Base-by-base conservation (phyloP, 2,113 vertebrate species). In the Microcebus tavaratra region DNA sequence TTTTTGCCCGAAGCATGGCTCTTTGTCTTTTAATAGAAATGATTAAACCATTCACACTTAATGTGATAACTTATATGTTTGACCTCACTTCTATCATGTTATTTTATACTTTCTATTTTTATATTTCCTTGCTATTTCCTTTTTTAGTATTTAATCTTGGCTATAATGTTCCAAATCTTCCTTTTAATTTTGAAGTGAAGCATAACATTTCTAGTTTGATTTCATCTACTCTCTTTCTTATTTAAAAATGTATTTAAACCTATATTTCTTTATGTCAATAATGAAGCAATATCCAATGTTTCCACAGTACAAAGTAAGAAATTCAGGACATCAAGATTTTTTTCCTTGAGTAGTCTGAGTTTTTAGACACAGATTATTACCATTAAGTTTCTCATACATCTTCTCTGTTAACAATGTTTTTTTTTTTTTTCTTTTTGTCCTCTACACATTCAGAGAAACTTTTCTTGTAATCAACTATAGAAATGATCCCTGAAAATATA, bases 11-110 rank as follows among this genome's bases (percentile, higher is more conserved):
- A 87, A 86, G 80, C 39, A 81, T 75, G 50, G 48, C 50, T 93
- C 61, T 95, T 89, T 86, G 8, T 96, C 70, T 97, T 96, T 94
- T 97, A 95, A 94, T 84, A 97, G 90, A 96, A 97, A 90, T 50
- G 31, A 96, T 96, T 87, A 88, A 96, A 75, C 48, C 72, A 90
- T 76, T 96, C 48, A 78, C 59, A 80, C 88, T 94, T 95, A 92
- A 70, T 95, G 76, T 96, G 91, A 90, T 82, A 96, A 50, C 18
- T 36, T 73, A 67, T 76, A 81, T 21, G n/a, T 65, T 90, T 95
- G 81, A 88, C 72, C 85, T 94, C 85, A 94, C 45, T 88, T 92
- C 31, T 76, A 70, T 45, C 63, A 25, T 91, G 73, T 88, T 94
- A 86, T 72, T 96, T 97, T 79, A 89, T 73, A 86, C 87, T 55